A percentile compares a stretch with the other conserved stretches of the same genome.
These are phyloP conservation scores for Capra hircus DNA, from an alignment of 2,113 vertebrate genomes.

Conservation along the genomic window DNA sequence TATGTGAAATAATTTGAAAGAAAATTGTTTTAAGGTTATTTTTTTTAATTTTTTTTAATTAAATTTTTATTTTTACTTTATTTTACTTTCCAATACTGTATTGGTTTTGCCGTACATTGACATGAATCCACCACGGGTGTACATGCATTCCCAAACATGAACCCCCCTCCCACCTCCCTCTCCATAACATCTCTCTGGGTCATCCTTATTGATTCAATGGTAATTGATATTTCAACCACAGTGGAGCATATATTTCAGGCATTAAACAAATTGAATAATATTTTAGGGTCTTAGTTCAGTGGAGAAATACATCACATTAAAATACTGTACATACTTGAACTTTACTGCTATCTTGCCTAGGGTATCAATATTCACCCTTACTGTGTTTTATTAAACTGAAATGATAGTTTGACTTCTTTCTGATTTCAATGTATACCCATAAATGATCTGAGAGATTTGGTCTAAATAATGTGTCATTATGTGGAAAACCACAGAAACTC, in stretches of 20 bases:
- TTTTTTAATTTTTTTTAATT: too few species aligned
- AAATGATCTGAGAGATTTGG: constrained; percentile 55
- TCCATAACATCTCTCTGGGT: too few species aligned
- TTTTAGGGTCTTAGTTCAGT: background rate
- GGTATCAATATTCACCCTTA: background rate
- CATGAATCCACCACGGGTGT: too few species aligned
- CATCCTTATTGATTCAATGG: background rate
- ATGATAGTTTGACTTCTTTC: constrained; percentile 64
- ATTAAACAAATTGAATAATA: background rate
- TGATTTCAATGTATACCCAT: constrained; percentile 65
- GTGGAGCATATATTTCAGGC: background rate
- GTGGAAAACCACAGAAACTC: constrained; percentile 56
- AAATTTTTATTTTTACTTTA: too few species aligned
- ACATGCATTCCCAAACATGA: too few species aligned
- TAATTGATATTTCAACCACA: background rate
- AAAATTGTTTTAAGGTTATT: background rate
- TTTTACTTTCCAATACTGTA: too few species aligned
- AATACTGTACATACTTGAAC: constrained; percentile 1
- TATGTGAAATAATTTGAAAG: background rate
- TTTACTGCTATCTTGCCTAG: background rate
- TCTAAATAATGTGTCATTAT: constrained; percentile 69
- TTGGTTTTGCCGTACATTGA: too few species aligned
- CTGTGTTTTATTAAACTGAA: constrained; percentile 45
- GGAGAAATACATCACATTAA: background rate
- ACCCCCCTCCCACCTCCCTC: too few species aligned